phyloP scores from a whole-genome alignment of 37 sponge, comb jelly and placozoan genomes.

The Agelas oroides region DNA sequence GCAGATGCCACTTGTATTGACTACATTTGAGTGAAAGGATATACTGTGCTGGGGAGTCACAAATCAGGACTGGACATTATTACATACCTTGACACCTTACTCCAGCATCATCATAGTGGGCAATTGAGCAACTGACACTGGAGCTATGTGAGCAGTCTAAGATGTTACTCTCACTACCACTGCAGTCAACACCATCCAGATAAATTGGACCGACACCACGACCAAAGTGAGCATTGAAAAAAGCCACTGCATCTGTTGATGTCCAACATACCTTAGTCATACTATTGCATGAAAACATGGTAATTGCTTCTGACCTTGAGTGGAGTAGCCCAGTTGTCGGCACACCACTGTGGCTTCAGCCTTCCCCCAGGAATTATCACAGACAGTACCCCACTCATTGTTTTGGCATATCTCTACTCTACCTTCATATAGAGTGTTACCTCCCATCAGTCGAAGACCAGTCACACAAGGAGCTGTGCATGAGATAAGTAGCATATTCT shows the following conservation, averaged over 20 bases:
- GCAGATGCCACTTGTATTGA: no score
- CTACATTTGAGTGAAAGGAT: no score
- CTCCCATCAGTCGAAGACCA: neutral
- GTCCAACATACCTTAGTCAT: no score
- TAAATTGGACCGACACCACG: neutral
- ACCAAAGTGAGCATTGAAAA: neutral
- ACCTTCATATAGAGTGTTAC: neutral
- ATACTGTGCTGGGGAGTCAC: no score
- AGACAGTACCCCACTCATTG: conserved; percentile 7
- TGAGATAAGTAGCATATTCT: no score
- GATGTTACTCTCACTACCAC: neutral
- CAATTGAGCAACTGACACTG: neutral
- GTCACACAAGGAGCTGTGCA: neutral
- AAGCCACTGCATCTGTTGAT: no score
- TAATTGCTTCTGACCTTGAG: neutral
- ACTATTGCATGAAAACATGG: no score
- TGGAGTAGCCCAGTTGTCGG: neutral
- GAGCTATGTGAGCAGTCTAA: conserved; percentile 1
- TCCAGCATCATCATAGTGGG: conserved; percentile 9
- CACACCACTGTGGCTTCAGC: neutral
- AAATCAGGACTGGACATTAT: no score
- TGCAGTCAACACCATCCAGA: conserved; percentile 9
- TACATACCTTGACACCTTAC: neutral
- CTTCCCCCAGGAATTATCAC: neutral
- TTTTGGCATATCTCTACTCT: neutral